Base-by-base conservation (phyloP, 1,140 invertebrate genomes). In the Polyergus mexicanus region DNA sequence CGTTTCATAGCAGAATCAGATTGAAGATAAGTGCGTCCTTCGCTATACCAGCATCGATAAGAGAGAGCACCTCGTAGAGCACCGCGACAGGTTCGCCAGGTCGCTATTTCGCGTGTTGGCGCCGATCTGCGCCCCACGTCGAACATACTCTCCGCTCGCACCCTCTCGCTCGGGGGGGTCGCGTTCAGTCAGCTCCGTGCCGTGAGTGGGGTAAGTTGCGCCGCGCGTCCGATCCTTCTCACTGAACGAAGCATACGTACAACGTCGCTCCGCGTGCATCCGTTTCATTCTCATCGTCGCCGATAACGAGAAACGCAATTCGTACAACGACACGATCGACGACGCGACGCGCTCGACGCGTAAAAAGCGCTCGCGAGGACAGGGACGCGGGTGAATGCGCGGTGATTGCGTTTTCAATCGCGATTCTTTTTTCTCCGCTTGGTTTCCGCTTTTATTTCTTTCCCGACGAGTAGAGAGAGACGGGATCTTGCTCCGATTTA, bases 111-210 rank as follows among this genome's bases (percentile, higher is more conserved):
- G 54, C 68, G 78, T 83, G 78, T 60, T n/a, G 68, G 54, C 68
- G 78, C 44, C 81, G 74, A 72, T 88, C 69, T 88, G 81, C 87
- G 86, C 81, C 86, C 47, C 74, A 28, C 74, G 74, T 51, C 68
- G 54, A 54, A 68, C 22, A 60, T 32, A 32, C 77, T 66, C 74
- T 68, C 44, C 47, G 44, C 54, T 68, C 81, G 54, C 62, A 71
- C 81, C n/a, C 56, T 84, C 80, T 54, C 51, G 68, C 66, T 60
- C 41, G 74, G 87, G 74, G 87, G 84, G 75, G 81, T 75, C 47
- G 86, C 83, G 68, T 89, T 86, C 86, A 89, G 87, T 89, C 88
- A 62, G 83, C 86, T 63, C 51, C 75, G 84, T 86, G 83, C 88
- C 88, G 88, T 69, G 86, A 75, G 47, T 81, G 83, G 72, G 88